Conservation (phyloP, 1,140 invertebrate genomes). For the Pollicipes pollicipes region DNA sequence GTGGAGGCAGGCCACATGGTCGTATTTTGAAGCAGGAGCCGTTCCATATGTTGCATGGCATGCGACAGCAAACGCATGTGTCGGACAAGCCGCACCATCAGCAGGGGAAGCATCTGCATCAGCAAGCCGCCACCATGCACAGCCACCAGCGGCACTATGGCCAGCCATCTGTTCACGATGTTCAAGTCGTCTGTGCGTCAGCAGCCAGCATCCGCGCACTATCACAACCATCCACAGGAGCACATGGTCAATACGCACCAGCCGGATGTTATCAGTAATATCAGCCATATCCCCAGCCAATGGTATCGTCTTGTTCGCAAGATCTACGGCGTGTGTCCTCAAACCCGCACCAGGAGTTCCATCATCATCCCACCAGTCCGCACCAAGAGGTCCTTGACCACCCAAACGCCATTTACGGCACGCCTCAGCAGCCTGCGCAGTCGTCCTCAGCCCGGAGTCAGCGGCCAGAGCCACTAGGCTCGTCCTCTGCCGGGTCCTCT, state of each 20-base stretch:
- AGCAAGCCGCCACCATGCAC: no score
- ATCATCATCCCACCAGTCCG: neutral
- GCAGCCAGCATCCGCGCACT: no score
- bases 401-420: neutral
- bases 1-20: neutral
- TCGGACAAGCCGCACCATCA: neutral
- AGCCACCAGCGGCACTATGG: no score
- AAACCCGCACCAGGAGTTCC: neutral
- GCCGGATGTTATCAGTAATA: no score
- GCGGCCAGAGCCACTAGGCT: neutral
- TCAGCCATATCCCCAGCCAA: no score
- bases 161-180: no score
- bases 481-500: neutral
- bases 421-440: neutral
- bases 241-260: no score
- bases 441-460: neutral
- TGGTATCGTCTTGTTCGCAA: no score
- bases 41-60: neutral
- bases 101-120: neutral
- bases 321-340: no score
- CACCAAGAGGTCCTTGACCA: neutral
- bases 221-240: no score
- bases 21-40: neutral
- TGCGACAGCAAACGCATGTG: neutral
- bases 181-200: no score